Base-by-base conservation (phyloP, 2,888 invertebrate species). In the Lasioglossum marginatum region DNA sequence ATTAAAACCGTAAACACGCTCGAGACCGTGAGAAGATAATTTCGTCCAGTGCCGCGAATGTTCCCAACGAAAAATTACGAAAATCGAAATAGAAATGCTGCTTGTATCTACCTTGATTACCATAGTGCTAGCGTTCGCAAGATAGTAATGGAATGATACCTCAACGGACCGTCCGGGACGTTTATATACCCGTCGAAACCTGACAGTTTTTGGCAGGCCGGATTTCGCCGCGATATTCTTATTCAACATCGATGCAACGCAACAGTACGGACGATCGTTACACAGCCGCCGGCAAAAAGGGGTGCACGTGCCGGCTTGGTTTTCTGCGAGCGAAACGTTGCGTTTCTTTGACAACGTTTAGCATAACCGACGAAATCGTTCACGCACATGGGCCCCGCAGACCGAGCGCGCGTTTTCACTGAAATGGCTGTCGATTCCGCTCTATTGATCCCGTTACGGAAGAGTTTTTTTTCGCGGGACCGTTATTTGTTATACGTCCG, bases 31-130 rank as follows among this genome's bases (percentile, higher is more conserved):
- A 52, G 23, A 10, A 52, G 6, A 52, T 52, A 52, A 52, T 23
- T 23, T 52, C 23, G 52, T 8, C 52, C 8, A 52, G 52, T 23
- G 52, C 23, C 8, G 10, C 8, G 31, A 66, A 66, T 34, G 8
- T 52, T 23, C 10, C 3, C 4, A 23, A 43, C 40, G 43, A 37
- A 76, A 80, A 23, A 66, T 31, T 31, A 27, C 8, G 37, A 23
- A 10, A 31, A 52, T 16, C 4, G 4, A 31, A 19, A n/a, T 16
- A 27, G 57, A n/a, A 37, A n/a, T 10, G 4, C 14, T 23, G 92
- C n/a, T 40, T 6, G 40, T 89, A 94, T 93, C 93, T 93, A 94
- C 94, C 93, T 93, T 93, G 80, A 88, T 86, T 48, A 88, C 88
- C 93, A 93, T 94, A 82, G 78, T 88, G 75, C 81, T 87, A 81